A percentile compares a stretch with the other conserved stretches of the same genome.
These are phyloP conservation scores for Cylloceria caligata DNA, from an alignment of 2,888 invertebrate genomes.

Conservation along the genomic window DNA sequence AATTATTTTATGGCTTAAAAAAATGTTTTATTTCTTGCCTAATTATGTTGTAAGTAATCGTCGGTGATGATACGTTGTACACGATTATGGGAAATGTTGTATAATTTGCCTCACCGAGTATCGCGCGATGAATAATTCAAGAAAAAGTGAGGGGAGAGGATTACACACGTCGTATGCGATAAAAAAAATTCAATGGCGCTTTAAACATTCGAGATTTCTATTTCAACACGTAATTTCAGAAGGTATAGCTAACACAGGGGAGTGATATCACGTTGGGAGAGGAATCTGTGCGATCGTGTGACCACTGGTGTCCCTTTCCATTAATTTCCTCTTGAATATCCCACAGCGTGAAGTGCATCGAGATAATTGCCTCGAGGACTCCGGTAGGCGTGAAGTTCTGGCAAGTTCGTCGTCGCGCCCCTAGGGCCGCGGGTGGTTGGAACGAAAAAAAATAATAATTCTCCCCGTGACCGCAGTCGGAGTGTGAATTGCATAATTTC, in stretches of 20 bases:
- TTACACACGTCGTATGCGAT: background rate
- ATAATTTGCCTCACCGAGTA: conserved; percentile 31
- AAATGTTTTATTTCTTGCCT: background rate
- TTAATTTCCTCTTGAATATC: conserved; percentile 34
- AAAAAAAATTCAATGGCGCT: conserved; percentile 49
- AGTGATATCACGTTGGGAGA: background rate
- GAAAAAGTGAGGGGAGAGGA: conserved; percentile 28
- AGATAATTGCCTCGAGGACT: conserved; percentile 45
- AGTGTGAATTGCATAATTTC: conserved; percentile 47
- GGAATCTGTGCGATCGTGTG: conserved; percentile 13
- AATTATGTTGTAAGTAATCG: background rate
- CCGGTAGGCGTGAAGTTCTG: conserved; percentile 33
- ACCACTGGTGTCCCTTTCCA: conserved; percentile 3
- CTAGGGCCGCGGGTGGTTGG: conserved; percentile 12
- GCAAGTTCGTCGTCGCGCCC: background rate
- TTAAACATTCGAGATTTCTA: conserved; percentile 30
- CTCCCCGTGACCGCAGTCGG: background rate
- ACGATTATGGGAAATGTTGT: conserved; percentile 32
- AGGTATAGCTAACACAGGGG: background rate
- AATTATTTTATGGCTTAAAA: background rate
- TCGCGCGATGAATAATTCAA: conserved; percentile 63
- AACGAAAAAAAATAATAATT: background rate
- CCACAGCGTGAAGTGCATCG: conserved; percentile 53
- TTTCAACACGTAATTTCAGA: conserved; percentile 7
- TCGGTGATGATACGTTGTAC: conserved; percentile 22